Conservation (phyloP, 2,888 invertebrate genomes). For the Limnephilus auricula region DNA sequence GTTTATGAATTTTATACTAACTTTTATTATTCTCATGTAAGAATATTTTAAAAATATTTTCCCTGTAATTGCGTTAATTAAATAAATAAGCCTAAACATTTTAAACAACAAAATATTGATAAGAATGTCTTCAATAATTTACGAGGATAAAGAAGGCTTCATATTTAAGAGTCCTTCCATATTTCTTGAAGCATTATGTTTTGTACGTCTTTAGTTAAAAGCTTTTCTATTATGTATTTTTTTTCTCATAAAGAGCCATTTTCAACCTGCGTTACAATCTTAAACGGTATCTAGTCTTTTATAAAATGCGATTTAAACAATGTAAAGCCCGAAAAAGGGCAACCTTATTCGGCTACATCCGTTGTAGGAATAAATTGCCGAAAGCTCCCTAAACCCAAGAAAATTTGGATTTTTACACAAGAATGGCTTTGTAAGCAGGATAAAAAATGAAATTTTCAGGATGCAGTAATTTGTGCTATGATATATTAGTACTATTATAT, state of each 20-base stretch:
- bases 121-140: neutral
- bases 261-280: neutral
- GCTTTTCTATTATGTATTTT: neutral
- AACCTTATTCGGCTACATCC: constrained; percentile 5
- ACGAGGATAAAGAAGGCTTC: neutral
- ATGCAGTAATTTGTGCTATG: neutral
- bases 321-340: constrained; percentile 1
- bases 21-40: no score
- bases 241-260: neutral
- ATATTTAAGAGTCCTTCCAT: neutral
- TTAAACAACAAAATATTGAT: neutral
- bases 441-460: neutral
- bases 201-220: neutral
- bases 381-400: constrained; percentile 10
- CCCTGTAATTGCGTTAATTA: no score
- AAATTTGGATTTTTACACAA: constrained; percentile 15
- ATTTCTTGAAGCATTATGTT: neutral
- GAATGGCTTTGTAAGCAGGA: constrained; percentile 7
- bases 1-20: no score
- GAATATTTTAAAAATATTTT: no score
- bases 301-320: constrained; percentile 19
- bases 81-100: neutral
- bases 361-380: constrained; percentile 7
- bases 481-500: neutral
- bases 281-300: constrained; percentile 19